A percentile compares a stretch with the other conserved stretches of the same genome.
Evolutionary conservation across 2,113 vertebrate species (phyloP).

Genomic region (Taxidea taxus): DNA sequence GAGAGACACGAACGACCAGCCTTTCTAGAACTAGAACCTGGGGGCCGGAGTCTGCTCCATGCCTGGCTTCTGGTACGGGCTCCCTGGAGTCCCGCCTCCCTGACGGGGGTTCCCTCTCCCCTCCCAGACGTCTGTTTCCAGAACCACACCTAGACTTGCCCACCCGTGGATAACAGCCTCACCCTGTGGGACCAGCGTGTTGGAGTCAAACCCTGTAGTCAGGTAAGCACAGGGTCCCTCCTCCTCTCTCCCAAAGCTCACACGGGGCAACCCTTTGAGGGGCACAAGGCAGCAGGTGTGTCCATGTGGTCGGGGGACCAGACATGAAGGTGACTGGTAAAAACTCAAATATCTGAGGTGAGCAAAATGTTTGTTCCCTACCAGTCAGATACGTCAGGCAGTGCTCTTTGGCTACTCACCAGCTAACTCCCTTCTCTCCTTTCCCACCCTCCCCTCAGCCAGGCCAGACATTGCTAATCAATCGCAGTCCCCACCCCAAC

Average conservation of each 20-base stretch:
- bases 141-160: not conserved
- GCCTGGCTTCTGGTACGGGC: not conserved
- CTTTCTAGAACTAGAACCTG: not conserved
- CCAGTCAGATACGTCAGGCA: not conserved
- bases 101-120: not conserved
- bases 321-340: not conserved
- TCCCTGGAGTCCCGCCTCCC: not conserved
- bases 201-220: not conserved
- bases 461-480: not conserved
- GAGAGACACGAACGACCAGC: not conserved
- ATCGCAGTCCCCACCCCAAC: too few species aligned
- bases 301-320: too few species aligned
- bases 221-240: not conserved
- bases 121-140: not conserved
- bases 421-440: not conserved
- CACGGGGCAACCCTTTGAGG: not conserved
- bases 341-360: not conserved
- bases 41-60: not conserved
- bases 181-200: accelerated
- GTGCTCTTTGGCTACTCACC: not conserved
- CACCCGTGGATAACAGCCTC: not conserved
- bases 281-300: not conserved
- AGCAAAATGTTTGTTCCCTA: not conserved
- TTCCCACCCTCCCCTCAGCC: too few species aligned
- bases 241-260: not conserved